A percentile compares a stretch with the other conserved stretches of the same genome.
Conservation (phyloP, 1,140 invertebrate species). For the Brachionus rubens region DNA sequence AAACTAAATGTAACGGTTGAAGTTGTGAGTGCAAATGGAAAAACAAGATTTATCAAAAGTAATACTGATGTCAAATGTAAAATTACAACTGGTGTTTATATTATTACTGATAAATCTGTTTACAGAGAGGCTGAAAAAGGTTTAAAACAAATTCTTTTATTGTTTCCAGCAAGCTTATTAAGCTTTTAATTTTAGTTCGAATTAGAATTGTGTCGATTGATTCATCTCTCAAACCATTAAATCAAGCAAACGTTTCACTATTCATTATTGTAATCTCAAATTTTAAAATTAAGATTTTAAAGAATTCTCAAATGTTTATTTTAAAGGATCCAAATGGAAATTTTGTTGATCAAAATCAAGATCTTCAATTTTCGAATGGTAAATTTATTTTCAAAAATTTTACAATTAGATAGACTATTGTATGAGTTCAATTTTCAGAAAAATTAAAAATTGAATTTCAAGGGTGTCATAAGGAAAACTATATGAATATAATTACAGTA, state of each 20-base stretch:
- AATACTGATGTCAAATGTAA: background rate
- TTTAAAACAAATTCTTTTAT: background rate
- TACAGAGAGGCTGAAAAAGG: slow-evolving; percentile 19
- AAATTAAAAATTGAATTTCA: too few species aligned
- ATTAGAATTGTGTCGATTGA: slow-evolving; percentile 3
- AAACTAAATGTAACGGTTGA: slow-evolving; percentile 1
- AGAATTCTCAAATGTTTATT: too few species aligned
- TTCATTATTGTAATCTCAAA: background rate
- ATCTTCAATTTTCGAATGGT: background rate
- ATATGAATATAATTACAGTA: too few species aligned
- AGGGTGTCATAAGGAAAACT: too few species aligned
- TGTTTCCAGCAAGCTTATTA: background rate
- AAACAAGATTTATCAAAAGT: background rate
- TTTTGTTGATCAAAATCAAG: background rate
- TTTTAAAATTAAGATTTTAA: background rate
- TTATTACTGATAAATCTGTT: slow-evolving; percentile 18
- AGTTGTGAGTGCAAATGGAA: background rate
- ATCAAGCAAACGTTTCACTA: background rate
- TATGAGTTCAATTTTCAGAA: too few species aligned
- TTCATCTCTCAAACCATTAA: slow-evolving; percentile 2
- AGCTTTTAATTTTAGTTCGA: background rate
- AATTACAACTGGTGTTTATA: background rate
- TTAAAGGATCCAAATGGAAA: slow-evolving; percentile 11
- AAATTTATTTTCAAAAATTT: background rate
- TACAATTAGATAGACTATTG: background rate